These are phyloP conservation scores for Cetonia aurata DNA, from an alignment of 2,888 invertebrate species.

Conservation along the genomic window DNA sequence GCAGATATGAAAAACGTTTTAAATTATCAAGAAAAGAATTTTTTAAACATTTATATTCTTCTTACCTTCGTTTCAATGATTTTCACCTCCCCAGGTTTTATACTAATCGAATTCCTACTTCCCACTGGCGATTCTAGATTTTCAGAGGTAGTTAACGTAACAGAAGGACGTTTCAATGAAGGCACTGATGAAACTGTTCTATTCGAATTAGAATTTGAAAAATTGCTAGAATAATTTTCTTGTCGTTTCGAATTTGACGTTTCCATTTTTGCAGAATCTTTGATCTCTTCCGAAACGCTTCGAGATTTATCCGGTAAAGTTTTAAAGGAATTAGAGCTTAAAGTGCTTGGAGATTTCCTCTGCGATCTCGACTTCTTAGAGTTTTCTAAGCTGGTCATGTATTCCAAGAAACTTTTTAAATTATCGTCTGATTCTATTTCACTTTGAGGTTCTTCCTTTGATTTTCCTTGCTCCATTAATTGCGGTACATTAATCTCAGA, in stretches of 20 bases:
- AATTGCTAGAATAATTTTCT: conserved; percentile 38
- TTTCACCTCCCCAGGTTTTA: conserved; percentile 49
- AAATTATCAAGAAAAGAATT: too few relatives aligned
- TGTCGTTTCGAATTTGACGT: conserved; percentile 6
- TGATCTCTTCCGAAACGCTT: conserved; percentile 17
- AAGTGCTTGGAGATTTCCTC: conserved; percentile 11
- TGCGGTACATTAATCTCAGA: conserved; percentile 17
- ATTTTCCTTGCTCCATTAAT: not conserved
- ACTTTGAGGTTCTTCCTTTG: not conserved
- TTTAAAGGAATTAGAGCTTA: conserved; percentile 39
- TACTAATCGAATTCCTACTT: conserved; percentile 30
- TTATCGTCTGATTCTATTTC: conserved; percentile 28
- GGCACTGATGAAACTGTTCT: conserved; percentile 37
- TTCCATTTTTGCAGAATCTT: conserved; percentile 6
- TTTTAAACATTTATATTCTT: not conserved
- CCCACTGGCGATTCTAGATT: conserved; percentile 6
- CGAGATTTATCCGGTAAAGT: conserved; percentile 34
- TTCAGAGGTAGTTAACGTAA: conserved; percentile 42
- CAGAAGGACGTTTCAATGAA: conserved; percentile 44
- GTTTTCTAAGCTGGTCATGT: conserved; percentile 34
- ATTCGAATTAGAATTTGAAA: conserved; percentile 35
- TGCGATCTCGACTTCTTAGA: conserved; percentile 24
- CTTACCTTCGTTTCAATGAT: conserved; percentile 47
- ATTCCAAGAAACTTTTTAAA: conserved; percentile 40
- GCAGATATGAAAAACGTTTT: too few relatives aligned